Conservation (phyloP, 2,113 vertebrate genomes). For the Chascanopsetta lugubris region DNA sequence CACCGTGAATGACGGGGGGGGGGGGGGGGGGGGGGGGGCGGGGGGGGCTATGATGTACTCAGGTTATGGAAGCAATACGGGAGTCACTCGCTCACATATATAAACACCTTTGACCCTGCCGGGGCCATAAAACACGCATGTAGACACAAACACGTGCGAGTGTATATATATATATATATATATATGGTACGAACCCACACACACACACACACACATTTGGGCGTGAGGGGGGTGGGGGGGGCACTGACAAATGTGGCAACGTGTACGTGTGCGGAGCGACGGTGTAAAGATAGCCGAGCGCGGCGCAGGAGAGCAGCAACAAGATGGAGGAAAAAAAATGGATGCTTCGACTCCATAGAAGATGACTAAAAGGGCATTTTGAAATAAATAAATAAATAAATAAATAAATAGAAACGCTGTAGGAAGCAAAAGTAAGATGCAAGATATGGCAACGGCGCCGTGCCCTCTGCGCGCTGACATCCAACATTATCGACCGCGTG, state of each 20-base stretch:
- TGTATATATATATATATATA: background rate
- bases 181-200: constrained; percentile 5
- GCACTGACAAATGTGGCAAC: constrained; percentile 48
- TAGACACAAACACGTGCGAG: constrained; percentile 12
- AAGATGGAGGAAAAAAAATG: constrained; percentile 19
- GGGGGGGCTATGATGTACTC: constrained; percentile 74
- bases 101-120: constrained; percentile 72
- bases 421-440: constrained; percentile 60
- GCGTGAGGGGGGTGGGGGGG: too few species aligned
- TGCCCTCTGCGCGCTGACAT: constrained; percentile 52
- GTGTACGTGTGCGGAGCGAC: constrained; percentile 19
- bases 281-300: constrained; percentile 20
- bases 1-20: constrained; percentile 72
- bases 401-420: too few species aligned
- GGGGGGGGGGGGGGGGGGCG: too few species aligned
- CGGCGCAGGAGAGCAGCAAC: constrained; percentile 29
- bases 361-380: constrained; percentile 55
- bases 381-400: too few species aligned
- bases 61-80: constrained; percentile 76
- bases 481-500: constrained; percentile 53
- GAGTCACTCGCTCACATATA: constrained; percentile 66
- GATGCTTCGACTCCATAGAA: constrained; percentile 36
- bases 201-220: constrained; percentile 14
- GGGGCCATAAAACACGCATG: constrained; percentile 60
- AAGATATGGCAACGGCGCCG: constrained; percentile 47